phyloP scores from a whole-genome alignment of 2,888 invertebrate genomes.

The Drosophila colorata region DNA sequence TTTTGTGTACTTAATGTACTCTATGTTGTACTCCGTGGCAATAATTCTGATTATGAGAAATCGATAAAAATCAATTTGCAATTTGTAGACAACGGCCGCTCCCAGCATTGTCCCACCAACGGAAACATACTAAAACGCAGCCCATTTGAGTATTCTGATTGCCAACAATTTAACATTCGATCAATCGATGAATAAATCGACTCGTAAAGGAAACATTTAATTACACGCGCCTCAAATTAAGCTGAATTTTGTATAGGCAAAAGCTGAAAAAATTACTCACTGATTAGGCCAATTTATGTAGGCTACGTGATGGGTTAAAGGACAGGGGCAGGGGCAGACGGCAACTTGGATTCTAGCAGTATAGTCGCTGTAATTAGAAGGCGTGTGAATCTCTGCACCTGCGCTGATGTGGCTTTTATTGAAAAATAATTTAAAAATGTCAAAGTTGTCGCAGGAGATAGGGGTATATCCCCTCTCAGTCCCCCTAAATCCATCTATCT shows the following conservation, averaged over 20 bases:
- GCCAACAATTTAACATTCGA: slow-evolving; percentile 10
- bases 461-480: background rate
- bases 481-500: too few species aligned
- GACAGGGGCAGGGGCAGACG: too few species aligned
- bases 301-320: background rate
- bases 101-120: slow-evolving; percentile 35
- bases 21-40: slow-evolving; percentile 35
- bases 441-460: slow-evolving; percentile 36
- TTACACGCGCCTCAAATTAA: slow-evolving; percentile 56
- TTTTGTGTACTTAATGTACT: slow-evolving; percentile 58
- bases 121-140: slow-evolving; percentile 1
- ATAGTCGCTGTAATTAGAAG: slow-evolving; percentile 24
- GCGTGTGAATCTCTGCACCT: slow-evolving; percentile 71
- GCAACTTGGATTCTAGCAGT: background rate
- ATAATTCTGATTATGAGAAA: slow-evolving; percentile 74
- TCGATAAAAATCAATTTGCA: slow-evolving; percentile 81
- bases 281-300: slow-evolving; percentile 61
- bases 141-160: background rate
- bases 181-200: slow-evolving; percentile 60
- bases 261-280: slow-evolving; percentile 27
- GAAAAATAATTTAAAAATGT: slow-evolving; percentile 67
- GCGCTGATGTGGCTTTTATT: slow-evolving; percentile 69
- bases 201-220: slow-evolving; percentile 57
- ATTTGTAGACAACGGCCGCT: slow-evolving; percentile 71
- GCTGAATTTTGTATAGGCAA: slow-evolving; percentile 54